phyloP scores from a whole-genome alignment of 2,113 vertebrate species.

The Penelope pileata region DNA sequence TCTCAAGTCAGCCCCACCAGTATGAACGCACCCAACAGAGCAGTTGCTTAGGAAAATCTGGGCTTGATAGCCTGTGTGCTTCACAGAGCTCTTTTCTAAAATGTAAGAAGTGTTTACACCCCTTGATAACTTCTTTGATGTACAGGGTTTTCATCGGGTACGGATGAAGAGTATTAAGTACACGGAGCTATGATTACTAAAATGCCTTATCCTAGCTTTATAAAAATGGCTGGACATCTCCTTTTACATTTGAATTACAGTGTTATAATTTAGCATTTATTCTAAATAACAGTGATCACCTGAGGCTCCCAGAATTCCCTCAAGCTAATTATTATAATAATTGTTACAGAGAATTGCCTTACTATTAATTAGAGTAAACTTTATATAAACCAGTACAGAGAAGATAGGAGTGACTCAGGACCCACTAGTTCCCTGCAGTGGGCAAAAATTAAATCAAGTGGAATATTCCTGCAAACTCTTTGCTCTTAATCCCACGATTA shows the following conservation, averaged over 20 bases:
- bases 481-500: not conserved
- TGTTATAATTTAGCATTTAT: not conserved
- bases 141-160: not conserved
- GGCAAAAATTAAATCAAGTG: slow-evolving; percentile 22
- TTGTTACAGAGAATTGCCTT: slow-evolving; percentile 5
- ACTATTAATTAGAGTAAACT: slow-evolving; percentile 19
- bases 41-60: not conserved
- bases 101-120: not conserved
- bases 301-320: slow-evolving; percentile 1
- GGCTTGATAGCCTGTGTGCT: not conserved
- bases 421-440: not conserved
- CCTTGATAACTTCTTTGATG: slow-evolving; percentile 25
- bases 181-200: not conserved
- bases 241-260: slow-evolving; percentile 10
- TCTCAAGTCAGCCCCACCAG: not conserved
- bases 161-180: not conserved
- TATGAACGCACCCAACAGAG: not conserved
- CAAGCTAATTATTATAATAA: slow-evolving; percentile 1
- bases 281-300: slow-evolving; percentile 5
- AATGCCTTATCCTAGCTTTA: not conserved
- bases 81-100: slow-evolving; percentile 6
- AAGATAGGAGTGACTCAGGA: slow-evolving; percentile 23
- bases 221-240: not conserved
- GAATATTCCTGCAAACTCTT: not conserved
- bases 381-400: slow-evolving; percentile 15